Evolutionary conservation across 2,888 invertebrate species (phyloP).

Genomic region (Bellardia pandia): DNA sequence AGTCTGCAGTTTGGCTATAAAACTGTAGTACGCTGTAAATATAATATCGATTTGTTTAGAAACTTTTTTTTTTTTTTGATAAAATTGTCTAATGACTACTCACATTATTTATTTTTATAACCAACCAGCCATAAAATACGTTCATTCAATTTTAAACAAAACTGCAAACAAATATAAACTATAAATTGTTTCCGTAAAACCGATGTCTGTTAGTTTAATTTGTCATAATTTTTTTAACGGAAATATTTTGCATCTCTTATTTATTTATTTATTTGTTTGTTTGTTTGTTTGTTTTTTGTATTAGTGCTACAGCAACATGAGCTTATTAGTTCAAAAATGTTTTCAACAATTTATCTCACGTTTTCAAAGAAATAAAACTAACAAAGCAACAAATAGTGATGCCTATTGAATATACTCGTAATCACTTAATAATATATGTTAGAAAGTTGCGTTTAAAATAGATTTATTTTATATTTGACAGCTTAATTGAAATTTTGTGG

Average conservation of each 20-base stretch:
- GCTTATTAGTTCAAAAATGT: background rate
- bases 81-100: background rate
- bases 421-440: conserved; percentile 9
- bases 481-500: background rate
- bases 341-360: conserved; percentile 6
- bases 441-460: background rate
- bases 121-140: background rate
- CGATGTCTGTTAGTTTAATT: background rate
- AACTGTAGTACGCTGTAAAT: background rate
- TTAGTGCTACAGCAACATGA: background rate
- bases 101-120: background rate
- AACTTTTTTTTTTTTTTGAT: background rate
- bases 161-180: background rate
- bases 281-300: background rate
- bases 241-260: conserved; percentile 25
- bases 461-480: background rate
- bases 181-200: conserved; percentile 31
- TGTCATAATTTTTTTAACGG: conserved; percentile 11
- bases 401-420: background rate
- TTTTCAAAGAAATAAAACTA: background rate
- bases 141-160: background rate
- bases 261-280: conserved; percentile 2
- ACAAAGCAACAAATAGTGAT: background rate
- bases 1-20: background rate
- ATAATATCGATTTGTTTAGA: background rate